Evolutionary conservation across 2,113 vertebrate species (phyloP).

Genomic region (Phylloscopus whistleri): DNA sequence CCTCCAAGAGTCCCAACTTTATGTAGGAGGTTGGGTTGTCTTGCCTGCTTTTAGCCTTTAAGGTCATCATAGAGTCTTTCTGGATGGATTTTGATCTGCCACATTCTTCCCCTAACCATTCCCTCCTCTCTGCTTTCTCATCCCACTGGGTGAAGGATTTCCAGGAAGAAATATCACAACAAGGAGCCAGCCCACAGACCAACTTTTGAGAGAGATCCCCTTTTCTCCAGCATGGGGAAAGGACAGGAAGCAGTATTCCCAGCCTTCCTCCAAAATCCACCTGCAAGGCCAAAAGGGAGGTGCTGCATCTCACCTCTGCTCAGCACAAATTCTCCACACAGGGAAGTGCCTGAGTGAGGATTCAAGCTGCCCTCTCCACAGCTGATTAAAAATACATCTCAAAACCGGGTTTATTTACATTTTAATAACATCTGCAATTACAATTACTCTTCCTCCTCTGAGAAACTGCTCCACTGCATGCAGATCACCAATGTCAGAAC

Average conservation of each 20-base stretch:
- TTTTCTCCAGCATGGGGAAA: neutral
- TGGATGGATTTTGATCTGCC: neutral
- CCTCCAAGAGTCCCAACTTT: neutral
- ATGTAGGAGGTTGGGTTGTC: neutral
- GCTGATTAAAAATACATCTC: slow-evolving; percentile 56
- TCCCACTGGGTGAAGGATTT: neutral
- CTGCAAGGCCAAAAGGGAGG: accelerated
- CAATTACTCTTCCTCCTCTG: slow-evolving; percentile 41
- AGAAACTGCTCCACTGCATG: slow-evolving; percentile 38
- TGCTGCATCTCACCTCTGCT: neutral
- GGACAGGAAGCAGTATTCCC: neutral
- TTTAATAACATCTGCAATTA: slow-evolving; percentile 71
- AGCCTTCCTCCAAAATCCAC: neutral
- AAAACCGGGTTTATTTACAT: slow-evolving; percentile 61
- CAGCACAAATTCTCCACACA: neutral
- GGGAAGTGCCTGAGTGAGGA: neutral
- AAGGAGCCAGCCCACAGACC: neutral
- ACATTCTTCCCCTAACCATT: accelerated
- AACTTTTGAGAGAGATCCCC: accelerated
- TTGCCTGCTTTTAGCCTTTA: neutral
- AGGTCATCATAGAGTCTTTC: neutral
- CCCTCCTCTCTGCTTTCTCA: neutral
- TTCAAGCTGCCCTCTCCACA: slow-evolving; percentile 10
- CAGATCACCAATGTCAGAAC: neutral
- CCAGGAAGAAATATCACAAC: neutral